phyloP scores from a whole-genome alignment of 2,888 invertebrate genomes.

The Polydrusus tereticollis region DNA sequence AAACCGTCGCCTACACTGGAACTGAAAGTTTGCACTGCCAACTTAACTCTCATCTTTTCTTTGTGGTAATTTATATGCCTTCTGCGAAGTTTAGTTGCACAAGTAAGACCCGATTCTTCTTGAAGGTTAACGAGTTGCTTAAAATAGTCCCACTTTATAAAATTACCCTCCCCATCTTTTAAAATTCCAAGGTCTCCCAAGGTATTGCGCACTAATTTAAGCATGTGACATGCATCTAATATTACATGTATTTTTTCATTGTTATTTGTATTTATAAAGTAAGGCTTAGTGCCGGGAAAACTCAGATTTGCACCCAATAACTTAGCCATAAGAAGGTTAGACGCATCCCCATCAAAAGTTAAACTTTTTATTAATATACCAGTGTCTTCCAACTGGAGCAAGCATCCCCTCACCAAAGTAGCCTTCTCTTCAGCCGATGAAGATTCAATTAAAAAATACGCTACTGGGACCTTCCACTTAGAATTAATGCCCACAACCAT shows the following conservation, averaged over 20 bases:
- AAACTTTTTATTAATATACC: slow-evolving; percentile 22
- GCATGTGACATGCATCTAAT: slow-evolving; percentile 32
- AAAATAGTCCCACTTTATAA: slow-evolving; percentile 46
- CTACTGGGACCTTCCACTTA: slow-evolving; percentile 17
- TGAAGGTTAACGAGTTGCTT: too few relatives aligned
- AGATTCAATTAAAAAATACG: slow-evolving; percentile 32
- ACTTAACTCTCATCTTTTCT: slow-evolving; percentile 38
- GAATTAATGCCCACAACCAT: slow-evolving; percentile 27
- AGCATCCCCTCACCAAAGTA: slow-evolving; percentile 16
- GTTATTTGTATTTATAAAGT: slow-evolving; percentile 9
- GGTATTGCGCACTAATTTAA: slow-evolving; percentile 32
- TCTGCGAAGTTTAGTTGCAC: slow-evolving; percentile 22
- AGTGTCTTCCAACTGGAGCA: slow-evolving; percentile 8
- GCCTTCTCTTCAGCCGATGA: slow-evolving; percentile 31
- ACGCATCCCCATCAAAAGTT: slow-evolving; percentile 39
- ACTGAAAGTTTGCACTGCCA: slow-evolving; percentile 37
- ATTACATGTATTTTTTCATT: slow-evolving; percentile 42
- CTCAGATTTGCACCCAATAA: slow-evolving; percentile 22
- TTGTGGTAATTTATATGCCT: slow-evolving; percentile 30
- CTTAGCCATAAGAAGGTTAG: slow-evolving; percentile 34
- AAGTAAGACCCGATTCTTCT: slow-evolving; percentile 27
- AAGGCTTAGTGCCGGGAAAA: neutral
- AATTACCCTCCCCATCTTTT: slow-evolving; percentile 32
- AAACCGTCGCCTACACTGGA: slow-evolving; percentile 40
- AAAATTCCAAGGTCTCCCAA: slow-evolving; percentile 41